Evolutionary conservation across 2,888 invertebrate genomes (phyloP).

Genomic region (Tenthredo scrophulariae): DNA sequence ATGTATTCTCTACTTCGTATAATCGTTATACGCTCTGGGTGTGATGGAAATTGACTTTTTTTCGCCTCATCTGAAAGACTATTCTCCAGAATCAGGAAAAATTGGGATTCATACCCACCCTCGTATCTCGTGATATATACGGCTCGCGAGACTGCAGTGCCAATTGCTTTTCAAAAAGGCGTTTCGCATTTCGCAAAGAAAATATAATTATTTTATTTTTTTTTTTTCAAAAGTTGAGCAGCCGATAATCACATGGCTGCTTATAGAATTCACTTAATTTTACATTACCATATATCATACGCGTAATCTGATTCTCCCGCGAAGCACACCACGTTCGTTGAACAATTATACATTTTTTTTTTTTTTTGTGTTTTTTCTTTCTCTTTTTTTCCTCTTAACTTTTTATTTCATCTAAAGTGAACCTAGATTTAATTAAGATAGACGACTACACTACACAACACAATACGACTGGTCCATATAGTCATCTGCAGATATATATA

Average conservation of each 20-base stretch:
- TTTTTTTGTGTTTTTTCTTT: background rate
- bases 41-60: background rate
- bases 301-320: slow-evolving; percentile 14
- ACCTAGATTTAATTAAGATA: slow-evolving; percentile 41
- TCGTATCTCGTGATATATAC: background rate
- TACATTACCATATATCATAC: slow-evolving; percentile 6
- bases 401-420: background rate
- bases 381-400: background rate
- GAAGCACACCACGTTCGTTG: background rate
- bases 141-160: background rate
- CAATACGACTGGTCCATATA: background rate
- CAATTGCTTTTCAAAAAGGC: background rate
- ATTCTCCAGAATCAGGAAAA: slow-evolving; percentile 8
- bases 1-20: background rate
- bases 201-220: no score
- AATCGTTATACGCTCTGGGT: background rate
- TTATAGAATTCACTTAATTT: background rate
- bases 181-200: no score
- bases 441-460: background rate
- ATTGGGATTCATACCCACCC: background rate
- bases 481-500: background rate
- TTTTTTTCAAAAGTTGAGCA: background rate
- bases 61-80: slow-evolving; percentile 12
- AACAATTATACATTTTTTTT: background rate
- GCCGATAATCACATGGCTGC: background rate